These are phyloP conservation scores for Lepidocyrtinus sp. DNA, from an alignment of 2,888 invertebrate species.

Conservation along the genomic window DNA sequence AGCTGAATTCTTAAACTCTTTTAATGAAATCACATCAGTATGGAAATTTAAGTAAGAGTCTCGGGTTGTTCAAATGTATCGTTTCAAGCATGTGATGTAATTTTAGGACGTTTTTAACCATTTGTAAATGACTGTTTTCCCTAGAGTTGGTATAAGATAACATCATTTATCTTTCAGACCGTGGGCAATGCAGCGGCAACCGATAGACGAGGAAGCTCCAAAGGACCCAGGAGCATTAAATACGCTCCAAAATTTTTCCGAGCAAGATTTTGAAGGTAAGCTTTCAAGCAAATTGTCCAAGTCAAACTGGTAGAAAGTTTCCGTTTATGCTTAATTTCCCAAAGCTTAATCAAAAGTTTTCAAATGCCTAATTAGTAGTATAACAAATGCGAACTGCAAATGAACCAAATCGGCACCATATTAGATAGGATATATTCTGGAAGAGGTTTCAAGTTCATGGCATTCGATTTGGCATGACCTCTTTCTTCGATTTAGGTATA, in stretches of 20 bases:
- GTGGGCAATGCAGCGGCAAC: conserved; percentile 76
- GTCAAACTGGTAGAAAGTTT: too few species aligned
- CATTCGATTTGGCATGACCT: not conserved
- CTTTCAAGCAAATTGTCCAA: too few species aligned
- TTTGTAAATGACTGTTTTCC: not conserved
- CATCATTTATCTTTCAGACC: conserved; percentile 72
- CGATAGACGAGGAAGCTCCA: conserved; percentile 84
- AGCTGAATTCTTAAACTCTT: too few species aligned
- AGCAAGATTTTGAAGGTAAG: conserved; percentile 91
- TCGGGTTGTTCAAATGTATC: not conserved
- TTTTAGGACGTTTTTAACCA: not conserved
- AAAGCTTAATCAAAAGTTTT: too few species aligned
- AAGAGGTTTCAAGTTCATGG: conserved; percentile 8
- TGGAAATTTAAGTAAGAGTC: not conserved
- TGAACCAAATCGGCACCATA: too few species aligned
- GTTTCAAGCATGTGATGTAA: not conserved
- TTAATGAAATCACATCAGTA: not conserved
- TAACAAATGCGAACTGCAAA: too few species aligned
- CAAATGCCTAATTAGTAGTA: too few species aligned
- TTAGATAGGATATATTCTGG: too few species aligned
- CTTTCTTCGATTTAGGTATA: too few species aligned
- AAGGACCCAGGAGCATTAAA: conserved; percentile 89
- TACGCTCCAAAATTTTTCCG: conserved; percentile 84
- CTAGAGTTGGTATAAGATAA: not conserved
- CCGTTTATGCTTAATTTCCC: too few species aligned